These are phyloP conservation scores for Solen grandis DNA, from an alignment of 1,140 invertebrate species.

Conservation along the genomic window DNA sequence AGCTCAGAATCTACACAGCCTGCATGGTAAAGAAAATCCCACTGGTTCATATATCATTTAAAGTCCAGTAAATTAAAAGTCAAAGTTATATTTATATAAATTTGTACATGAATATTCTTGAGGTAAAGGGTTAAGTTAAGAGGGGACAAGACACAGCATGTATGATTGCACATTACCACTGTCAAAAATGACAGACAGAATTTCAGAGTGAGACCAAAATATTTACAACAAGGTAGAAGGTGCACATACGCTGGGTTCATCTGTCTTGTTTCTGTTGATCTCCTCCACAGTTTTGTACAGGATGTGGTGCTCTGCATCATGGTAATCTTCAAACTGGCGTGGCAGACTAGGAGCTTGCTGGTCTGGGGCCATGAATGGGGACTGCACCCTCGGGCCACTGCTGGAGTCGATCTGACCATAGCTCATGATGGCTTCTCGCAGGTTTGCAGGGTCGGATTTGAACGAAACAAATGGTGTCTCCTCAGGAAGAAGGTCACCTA, in stretches of 20 bases:
- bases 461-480: conserved; percentile 75
- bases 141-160: too few species aligned
- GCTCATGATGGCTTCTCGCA: conserved; percentile 72
- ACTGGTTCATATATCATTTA: too few species aligned
- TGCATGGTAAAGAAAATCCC: too few species aligned
- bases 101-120: too few species aligned
- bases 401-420: conserved; percentile 73
- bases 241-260: conserved; percentile 62
- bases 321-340: conserved; percentile 77
- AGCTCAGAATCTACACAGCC: too few species aligned
- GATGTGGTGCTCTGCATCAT: conserved; percentile 77
- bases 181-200: too few species aligned
- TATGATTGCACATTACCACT: too few species aligned
- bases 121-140: too few species aligned
- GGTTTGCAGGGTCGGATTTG: conserved; percentile 62
- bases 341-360: conserved; percentile 72
- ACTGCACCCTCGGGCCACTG: conserved; percentile 59
- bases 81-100: too few species aligned
- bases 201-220: too few species aligned
- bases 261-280: conserved; percentile 53
- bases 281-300: conserved; percentile 75
- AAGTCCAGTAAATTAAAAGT: too few species aligned
- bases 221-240: too few species aligned
- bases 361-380: conserved; percentile 71
- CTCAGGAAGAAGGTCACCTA: conserved; percentile 70